Conservation (phyloP, 1,140 invertebrate species). For the Wasmannia auropunctata region DNA sequence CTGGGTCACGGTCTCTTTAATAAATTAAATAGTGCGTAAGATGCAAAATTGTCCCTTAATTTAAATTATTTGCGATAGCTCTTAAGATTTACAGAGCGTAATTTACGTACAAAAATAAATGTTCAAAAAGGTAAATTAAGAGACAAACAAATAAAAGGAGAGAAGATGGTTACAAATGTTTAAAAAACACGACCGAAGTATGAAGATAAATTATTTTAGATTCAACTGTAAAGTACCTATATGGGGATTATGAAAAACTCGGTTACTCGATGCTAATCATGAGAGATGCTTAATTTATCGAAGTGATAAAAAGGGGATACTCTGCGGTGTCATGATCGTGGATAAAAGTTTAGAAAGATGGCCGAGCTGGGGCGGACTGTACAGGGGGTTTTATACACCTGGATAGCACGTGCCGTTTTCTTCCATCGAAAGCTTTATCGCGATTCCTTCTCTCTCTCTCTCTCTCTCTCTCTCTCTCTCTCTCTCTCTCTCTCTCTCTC, state of each 20-base stretch:
- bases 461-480: too few relatives aligned
- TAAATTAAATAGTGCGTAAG: slow-evolving; percentile 9
- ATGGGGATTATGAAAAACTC: not conserved
- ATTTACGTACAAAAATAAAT: not conserved
- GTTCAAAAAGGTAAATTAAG: not conserved
- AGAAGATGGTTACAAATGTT: not conserved
- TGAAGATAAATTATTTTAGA: not conserved
- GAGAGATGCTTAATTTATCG: not conserved
- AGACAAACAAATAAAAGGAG: not conserved
- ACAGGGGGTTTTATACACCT: not conserved
- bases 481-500: too few relatives aligned
- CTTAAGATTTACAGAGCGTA: not conserved
- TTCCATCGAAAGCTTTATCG: not conserved
- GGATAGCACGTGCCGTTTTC: not conserved
- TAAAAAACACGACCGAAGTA: not conserved
- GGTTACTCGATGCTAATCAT: not conserved
- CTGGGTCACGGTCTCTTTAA: not conserved
- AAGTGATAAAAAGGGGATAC: not conserved
- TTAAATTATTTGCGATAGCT: not conserved
- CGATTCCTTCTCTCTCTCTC: too few relatives aligned
- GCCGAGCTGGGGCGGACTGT: not conserved
- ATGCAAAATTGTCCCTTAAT: not conserved
- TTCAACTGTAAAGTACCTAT: not conserved
- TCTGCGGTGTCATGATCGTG: not conserved
- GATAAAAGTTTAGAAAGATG: slow-evolving; percentile 9